Evolutionary conservation across 2,888 invertebrate genomes (phyloP).

Genomic region (Drosophila merina): DNA sequence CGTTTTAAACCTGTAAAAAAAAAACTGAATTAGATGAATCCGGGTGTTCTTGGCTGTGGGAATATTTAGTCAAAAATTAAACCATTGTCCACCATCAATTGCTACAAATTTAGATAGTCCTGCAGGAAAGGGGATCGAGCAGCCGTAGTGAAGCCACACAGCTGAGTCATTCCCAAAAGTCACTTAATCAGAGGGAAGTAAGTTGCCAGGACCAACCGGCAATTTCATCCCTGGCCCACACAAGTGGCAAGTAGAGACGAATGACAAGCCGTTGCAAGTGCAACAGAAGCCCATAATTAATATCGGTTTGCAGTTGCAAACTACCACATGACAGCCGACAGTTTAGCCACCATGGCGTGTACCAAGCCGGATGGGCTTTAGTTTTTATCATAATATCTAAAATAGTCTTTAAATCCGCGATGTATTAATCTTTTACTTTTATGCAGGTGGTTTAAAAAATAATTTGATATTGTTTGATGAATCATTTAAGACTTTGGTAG

Average conservation of each 20-base stretch:
- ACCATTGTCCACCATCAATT: constrained; percentile 27
- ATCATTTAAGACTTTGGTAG: too few relatives aligned
- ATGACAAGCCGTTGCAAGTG: constrained; percentile 30
- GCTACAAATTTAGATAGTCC: constrained; percentile 13
- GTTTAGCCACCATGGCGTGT: constrained; percentile 15
- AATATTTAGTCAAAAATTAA: too few relatives aligned
- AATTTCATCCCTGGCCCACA: background rate
- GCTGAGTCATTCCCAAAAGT: constrained; percentile 51
- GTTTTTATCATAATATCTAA: too few relatives aligned
- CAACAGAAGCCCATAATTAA: constrained; percentile 66
- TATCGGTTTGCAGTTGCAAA: constrained; percentile 61
- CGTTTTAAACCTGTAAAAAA: too few relatives aligned
- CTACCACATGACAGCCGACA: constrained; percentile 35
- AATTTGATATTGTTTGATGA: too few relatives aligned
- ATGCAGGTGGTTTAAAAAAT: too few relatives aligned
- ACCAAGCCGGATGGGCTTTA: too few relatives aligned
- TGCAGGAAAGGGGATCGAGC: background rate
- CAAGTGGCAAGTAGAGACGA: background rate
- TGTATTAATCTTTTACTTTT: too few relatives aligned
- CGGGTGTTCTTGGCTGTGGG: too few relatives aligned
- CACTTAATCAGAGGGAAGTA: constrained; percentile 54
- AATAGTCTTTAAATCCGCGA: too few relatives aligned
- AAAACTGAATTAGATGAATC: too few relatives aligned
- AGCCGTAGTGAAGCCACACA: constrained; percentile 31
- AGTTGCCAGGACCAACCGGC: background rate